Evolutionary conservation across 2,797 vertebrate species (phyloP).

Genomic region (Hydrocynus forskahlii): DNA sequence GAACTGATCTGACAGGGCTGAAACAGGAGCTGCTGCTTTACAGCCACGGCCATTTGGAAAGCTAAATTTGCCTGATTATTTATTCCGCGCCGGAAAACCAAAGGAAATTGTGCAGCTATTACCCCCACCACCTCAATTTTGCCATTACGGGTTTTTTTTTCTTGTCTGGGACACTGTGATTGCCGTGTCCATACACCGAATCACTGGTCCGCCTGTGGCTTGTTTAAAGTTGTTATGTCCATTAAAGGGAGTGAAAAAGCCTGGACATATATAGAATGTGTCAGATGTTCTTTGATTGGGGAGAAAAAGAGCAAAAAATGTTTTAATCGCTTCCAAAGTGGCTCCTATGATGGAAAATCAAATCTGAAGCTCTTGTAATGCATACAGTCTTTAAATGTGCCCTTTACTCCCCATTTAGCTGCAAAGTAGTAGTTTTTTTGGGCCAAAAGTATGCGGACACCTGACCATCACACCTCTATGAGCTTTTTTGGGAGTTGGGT

Average conservation of each 20-base stretch:
- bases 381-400: too few species aligned
- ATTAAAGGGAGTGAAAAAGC: not conserved
- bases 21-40: slow-evolving; percentile 9
- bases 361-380: too few species aligned
- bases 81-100: slow-evolving; percentile 17
- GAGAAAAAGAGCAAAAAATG: too few species aligned
- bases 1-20: slow-evolving; percentile 13
- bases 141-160: not conserved
- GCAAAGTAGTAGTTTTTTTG: too few species aligned
- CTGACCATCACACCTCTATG: too few species aligned
- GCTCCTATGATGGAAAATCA: too few species aligned
- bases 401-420: too few species aligned
- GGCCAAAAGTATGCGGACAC: too few species aligned
- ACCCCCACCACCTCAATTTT: slow-evolving; percentile 28
- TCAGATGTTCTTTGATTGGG: too few species aligned
- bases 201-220: not conserved
- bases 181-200: not conserved
- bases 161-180: not conserved
- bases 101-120: slow-evolving; percentile 31
- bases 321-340: too few species aligned
- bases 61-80: slow-evolving; percentile 17
- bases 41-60: slow-evolving; percentile 19
- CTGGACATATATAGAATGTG: too few species aligned
- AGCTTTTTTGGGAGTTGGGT: too few species aligned
- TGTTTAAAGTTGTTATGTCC: not conserved